Conservation (phyloP, 2,797 vertebrate genomes). For the Danio kyathit region DNA sequence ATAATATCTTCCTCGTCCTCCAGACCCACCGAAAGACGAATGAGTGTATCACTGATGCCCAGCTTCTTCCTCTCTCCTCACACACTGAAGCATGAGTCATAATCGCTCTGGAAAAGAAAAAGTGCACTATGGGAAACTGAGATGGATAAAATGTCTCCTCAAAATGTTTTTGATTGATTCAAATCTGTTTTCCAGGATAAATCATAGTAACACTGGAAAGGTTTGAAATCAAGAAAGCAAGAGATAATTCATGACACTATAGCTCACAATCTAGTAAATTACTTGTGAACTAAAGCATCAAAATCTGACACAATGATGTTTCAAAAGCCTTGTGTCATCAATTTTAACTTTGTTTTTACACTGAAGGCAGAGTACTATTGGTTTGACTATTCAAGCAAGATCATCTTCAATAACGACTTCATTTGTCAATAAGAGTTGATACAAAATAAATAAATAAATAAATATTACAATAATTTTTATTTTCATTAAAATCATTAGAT, state of each 20-base stretch:
- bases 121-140: neutral
- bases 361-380: too few relatives aligned
- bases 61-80: conserved; percentile 77
- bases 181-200: too few relatives aligned
- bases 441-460: too few relatives aligned
- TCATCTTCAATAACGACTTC: too few relatives aligned
- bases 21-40: conserved; percentile 92
- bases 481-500: too few relatives aligned
- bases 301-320: neutral
- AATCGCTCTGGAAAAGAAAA: conserved; percentile 79
- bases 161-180: conserved; percentile 41
- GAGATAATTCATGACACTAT: neutral
- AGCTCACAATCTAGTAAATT: neutral
- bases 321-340: neutral
- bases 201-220: neutral
- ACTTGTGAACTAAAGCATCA: too few relatives aligned
- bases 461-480: too few relatives aligned
- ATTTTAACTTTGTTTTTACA: neutral
- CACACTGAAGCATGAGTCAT: conserved; percentile 93
- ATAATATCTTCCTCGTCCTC: conserved; percentile 89
- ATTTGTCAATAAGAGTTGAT: too few relatives aligned
- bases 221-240: neutral
- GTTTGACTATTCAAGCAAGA: too few relatives aligned
- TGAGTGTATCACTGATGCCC: conserved; percentile 89
- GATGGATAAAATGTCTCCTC: neutral